phyloP scores from a whole-genome alignment of 2,113 vertebrate genomes.

The Nettapus auritus region DNA sequence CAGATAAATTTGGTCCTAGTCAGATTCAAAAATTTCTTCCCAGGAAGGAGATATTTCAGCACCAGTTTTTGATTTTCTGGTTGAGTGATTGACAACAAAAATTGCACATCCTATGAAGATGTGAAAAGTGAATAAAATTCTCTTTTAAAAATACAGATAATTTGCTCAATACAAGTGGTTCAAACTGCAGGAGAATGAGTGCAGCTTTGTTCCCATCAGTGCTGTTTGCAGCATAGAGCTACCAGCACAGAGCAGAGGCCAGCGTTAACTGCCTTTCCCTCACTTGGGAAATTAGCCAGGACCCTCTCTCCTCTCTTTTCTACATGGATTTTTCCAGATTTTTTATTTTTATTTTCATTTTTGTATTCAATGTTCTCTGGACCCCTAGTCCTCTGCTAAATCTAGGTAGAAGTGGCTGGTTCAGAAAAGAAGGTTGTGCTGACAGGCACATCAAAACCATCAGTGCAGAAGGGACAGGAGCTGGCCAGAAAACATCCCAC shows the following conservation, averaged over 20 bases:
- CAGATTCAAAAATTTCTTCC: not conserved
- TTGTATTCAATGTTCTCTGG: not conserved
- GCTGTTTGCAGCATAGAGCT: not conserved
- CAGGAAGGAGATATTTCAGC: not conserved
- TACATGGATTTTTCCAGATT: rapidly evolving
- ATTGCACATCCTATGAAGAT: not conserved
- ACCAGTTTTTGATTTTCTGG: not conserved
- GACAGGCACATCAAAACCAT: not conserved
- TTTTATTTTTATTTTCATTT: not conserved
- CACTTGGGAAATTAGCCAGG: rapidly evolving
- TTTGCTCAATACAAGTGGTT: not conserved
- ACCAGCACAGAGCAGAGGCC: not conserved
- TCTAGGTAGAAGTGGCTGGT: not conserved
- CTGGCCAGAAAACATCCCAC: not conserved
- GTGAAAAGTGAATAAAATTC: not conserved
- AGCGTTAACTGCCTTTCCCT: not conserved
- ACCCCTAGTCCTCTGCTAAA: not conserved
- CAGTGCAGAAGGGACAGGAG: not conserved
- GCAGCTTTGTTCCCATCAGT: not conserved
- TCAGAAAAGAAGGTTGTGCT: not conserved
- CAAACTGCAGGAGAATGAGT: not conserved
- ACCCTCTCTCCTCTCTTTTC: not conserved
- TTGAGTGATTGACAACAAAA: not conserved
- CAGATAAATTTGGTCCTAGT: not conserved
- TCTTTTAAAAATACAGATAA: not conserved